phyloP scores from a whole-genome alignment of 2,113 vertebrate genomes.

The Cyphomyrus plagiostoma region DNA sequence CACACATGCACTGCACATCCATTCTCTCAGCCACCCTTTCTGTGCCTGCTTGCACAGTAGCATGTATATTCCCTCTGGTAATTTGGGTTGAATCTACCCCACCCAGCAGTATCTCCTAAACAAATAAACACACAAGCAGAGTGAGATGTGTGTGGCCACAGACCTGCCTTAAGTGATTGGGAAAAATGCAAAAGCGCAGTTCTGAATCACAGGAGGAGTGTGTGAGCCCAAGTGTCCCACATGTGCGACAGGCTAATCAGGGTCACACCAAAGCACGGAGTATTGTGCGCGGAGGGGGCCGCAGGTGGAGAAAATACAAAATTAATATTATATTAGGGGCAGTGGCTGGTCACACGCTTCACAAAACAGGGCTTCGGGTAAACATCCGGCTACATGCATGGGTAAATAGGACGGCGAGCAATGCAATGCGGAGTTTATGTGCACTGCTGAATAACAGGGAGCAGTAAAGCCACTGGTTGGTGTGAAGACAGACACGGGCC shows the following conservation, averaged over 20 bases:
- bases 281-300: not conserved
- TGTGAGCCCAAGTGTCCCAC: not conserved
- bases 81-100: not conserved
- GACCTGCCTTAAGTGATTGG: not conserved
- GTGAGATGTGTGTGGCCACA: not conserved
- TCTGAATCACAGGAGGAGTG: not conserved
- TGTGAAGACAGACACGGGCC: not conserved
- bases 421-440: not conserved
- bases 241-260: not conserved
- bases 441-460: not conserved
- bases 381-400: not conserved
- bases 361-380: not conserved
- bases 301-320: not conserved
- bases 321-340: not conserved
- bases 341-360: not conserved
- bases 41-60: not conserved
- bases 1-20: not conserved
- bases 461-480: not conserved
- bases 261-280: not conserved
- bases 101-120: not conserved
- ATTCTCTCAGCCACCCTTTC: not conserved
- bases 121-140: not conserved
- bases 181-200: not conserved
- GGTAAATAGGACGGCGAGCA: not conserved
- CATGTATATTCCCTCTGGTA: not conserved